Base-by-base conservation (phyloP, 2,797 vertebrate species). In the Rhinichthys osculus region DNA sequence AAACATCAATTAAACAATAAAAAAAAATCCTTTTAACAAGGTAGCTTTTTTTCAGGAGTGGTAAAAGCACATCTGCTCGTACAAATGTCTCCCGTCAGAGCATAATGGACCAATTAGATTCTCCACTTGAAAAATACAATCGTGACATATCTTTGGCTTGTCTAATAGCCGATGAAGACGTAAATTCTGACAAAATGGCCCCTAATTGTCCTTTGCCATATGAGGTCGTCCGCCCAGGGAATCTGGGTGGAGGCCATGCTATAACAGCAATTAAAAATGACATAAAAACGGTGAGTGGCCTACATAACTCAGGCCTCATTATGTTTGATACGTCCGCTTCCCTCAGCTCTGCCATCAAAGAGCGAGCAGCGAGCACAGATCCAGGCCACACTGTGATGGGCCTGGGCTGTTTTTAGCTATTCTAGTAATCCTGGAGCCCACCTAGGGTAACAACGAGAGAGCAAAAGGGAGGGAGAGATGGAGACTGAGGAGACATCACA, bases 231-330 rank as follows among this genome's bases (percentile, higher is more conserved):
- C 21, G 42, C 76, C 77, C 77, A 50, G 77, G 77, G 84, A 85
- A 71, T 85, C 84, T 72, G 69, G 17, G 42, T 16, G 72, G 67
- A 80, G 67, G 84, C 77, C 40, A 38, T 80, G 67, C 40, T 62
- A 40, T 42, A 80, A 85, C 76, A 79, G 57, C 82, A 83, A 82
- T 85, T 88, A 88, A 57, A 88, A 88, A 89, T 88, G 84, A 84
- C 85, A 86, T 86, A 84, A 79, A 84, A 81, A 81, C 44, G 76
- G 64, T 38, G 64, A 73, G 54, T 87, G 87, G 79, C 87, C 89
- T 81, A 90, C 72, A 90, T 90, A 90, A 86, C 73, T 88, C 87
- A 84, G 74, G 44, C 87, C 82, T 86, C 64, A 85, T 87, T 90
- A 70, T 73, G 78, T 87, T 67, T 84, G 69, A 84, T 87, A 84